Conservation (phyloP, 2,797 vertebrate genomes). For the Acipenser oxyrinchus region DNA sequence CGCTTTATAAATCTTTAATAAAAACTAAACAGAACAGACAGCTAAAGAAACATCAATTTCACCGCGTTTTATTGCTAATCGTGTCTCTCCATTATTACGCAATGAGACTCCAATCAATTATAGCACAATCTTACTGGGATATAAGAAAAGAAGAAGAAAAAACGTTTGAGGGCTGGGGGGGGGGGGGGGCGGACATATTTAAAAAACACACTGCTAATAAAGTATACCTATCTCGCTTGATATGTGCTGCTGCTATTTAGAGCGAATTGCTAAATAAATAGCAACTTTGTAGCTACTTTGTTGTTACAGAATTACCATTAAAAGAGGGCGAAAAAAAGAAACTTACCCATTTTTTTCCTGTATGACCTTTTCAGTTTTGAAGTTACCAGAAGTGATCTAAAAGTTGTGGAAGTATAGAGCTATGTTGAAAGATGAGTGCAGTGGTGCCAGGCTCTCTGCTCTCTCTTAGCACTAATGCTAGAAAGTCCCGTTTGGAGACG, state of each 20-base stretch:
- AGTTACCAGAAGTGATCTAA: conserved; percentile 29
- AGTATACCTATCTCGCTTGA: too few species aligned
- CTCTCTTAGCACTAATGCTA: neutral
- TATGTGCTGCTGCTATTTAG: too few species aligned
- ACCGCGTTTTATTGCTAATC: conserved; percentile 55
- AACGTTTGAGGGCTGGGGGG: too few species aligned
- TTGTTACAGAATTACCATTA: neutral
- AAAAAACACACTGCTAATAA: too few species aligned
- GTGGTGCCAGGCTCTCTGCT: neutral
- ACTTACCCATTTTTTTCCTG: conserved; percentile 51
- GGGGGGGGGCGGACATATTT: too few species aligned
- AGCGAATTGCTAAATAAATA: too few species aligned
- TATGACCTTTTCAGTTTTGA: conserved; percentile 26
- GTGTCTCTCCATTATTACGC: conserved; percentile 39
- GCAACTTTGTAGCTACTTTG: too few species aligned
- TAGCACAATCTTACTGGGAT: too few species aligned
- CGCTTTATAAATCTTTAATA: too few species aligned
- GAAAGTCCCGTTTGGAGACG: conserved; percentile 41
- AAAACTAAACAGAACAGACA: neutral
- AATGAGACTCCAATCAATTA: conserved; percentile 11
- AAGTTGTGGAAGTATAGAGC: conserved; percentile 27
- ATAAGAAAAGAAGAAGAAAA: too few species aligned
- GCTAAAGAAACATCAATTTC: neutral
- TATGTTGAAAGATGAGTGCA: neutral
- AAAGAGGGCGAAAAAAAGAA: neutral